Evolutionary conservation across 2,888 invertebrate genomes (phyloP).

Genomic region (Eristalis tenax): DNA sequence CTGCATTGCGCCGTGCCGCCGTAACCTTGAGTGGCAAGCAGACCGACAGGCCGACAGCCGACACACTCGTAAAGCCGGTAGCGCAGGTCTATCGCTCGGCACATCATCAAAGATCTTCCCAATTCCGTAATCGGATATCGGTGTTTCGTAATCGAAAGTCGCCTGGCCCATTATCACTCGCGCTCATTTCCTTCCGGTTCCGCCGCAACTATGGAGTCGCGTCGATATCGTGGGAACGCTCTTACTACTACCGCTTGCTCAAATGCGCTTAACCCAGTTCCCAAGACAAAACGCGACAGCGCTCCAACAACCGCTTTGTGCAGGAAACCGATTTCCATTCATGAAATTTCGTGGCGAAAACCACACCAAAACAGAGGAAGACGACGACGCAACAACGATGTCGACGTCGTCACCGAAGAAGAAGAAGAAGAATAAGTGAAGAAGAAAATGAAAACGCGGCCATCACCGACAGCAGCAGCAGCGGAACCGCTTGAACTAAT

Average conservation of each 20-base stretch:
- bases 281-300: background rate
- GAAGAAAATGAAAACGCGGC: slow-evolving; percentile 14
- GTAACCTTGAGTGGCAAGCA: slow-evolving; percentile 20
- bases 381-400: slow-evolving; percentile 1
- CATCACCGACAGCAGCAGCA: slow-evolving; percentile 33
- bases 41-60: background rate
- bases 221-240: slow-evolving; percentile 4
- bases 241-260: slow-evolving; percentile 29
- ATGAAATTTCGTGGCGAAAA: slow-evolving; percentile 58
- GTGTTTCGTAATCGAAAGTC: slow-evolving; percentile 54
- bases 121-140: slow-evolving; percentile 65
- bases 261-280: slow-evolving; percentile 46
- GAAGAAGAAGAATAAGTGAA: slow-evolving; percentile 7
- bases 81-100: background rate
- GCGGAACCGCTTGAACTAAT: slow-evolving; percentile 57
- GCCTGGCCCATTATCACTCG: slow-evolving; percentile 17
- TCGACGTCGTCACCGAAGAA: background rate
- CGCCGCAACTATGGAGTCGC: slow-evolving; percentile 1
- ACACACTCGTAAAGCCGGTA: background rate
- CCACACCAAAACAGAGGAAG: slow-evolving; percentile 5
- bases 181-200: slow-evolving; percentile 51
- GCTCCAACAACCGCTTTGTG: slow-evolving; percentile 19
- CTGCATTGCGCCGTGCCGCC: background rate
- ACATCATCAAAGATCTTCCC: background rate
- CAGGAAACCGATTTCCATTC: slow-evolving; percentile 66